Evolutionary conservation across 1,140 invertebrate species (phyloP).

Genomic region (Ips nitidus): DNA sequence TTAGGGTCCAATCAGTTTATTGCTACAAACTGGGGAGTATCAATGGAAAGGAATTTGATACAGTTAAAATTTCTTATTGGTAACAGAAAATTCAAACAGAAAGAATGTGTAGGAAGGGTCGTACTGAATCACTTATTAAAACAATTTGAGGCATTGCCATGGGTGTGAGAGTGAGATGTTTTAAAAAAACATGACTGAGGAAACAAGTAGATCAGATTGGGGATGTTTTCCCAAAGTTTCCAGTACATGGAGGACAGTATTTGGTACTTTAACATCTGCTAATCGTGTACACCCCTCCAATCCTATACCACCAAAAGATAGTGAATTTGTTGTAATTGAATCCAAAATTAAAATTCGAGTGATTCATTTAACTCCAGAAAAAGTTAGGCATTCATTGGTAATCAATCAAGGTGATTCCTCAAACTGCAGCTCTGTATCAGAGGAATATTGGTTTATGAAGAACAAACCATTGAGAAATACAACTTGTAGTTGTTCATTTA

Average conservation of each 20-base stretch:
- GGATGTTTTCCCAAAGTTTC: conserved; percentile 44
- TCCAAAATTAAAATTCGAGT: conserved; percentile 43
- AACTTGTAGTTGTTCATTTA: conserved; percentile 50
- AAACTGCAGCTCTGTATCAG: conserved; percentile 45
- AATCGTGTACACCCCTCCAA: conserved; percentile 45
- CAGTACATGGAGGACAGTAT: conserved; percentile 38
- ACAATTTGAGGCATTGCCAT: conserved; percentile 27
- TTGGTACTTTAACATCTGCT: conserved; percentile 41
- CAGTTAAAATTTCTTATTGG: conserved; percentile 16
- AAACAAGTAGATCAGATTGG: conserved; percentile 24
- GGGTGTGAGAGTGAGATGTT: conserved; percentile 34
- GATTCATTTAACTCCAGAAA: conserved; percentile 47
- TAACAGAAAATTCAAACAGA: conserved; percentile 17
- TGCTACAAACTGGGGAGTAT: background rate
- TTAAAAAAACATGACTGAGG: conserved; percentile 40
- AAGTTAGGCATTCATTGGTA: conserved; percentile 30
- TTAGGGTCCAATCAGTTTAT: no score
- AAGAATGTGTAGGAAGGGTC: conserved; percentile 29
- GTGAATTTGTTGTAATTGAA: conserved; percentile 46
- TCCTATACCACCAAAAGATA: conserved; percentile 41
- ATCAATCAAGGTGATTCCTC: conserved; percentile 26
- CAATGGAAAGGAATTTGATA: conserved; percentile 31
- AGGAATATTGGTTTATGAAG: conserved; percentile 53
- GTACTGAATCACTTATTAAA: conserved; percentile 19
- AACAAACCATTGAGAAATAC: conserved; percentile 45